Evolutionary conservation across 2,888 invertebrate genomes (phyloP), one percentile per base, ranked within the genome.

Genomic region (Mermis nigrescens): DNA sequence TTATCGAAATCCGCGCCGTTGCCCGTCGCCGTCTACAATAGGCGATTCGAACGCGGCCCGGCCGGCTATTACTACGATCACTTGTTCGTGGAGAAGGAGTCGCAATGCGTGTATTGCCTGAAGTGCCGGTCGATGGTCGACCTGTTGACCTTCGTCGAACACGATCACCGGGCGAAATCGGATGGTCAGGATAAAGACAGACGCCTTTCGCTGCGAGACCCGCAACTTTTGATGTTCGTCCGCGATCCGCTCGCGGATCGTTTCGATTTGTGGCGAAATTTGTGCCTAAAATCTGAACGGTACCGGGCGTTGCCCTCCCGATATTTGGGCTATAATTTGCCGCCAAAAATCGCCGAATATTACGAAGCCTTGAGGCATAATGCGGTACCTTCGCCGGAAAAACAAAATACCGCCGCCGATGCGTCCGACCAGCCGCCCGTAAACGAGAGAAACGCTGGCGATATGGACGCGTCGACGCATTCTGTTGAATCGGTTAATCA

Each of bases 151-250:
- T 57, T 57, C 22, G 4, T 38, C 27, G 3, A 2, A 3, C 57
- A 57, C 46, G 4, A 27, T 12, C 57, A 57, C 46, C n/a, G n/a
- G n/a, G n/a, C n/a, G n/a, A n/a, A n/a, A n/a, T n/a, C n/a, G n/a
- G n/a, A n/a, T n/a, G n/a, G n/a, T n/a, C n/a, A n/a, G n/a, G n/a
- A n/a, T n/a, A n/a, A n/a, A n/a, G n/a, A n/a, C n/a, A n/a, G n/a
- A n/a, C n/a, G n/a, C n/a, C n/a, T n/a, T n/a, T n/a, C 26, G 28
- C 4, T 54, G n/a, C 29, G 3, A 26, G 22, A 55, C 4, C 57
- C 57, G 7, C n/a, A 46, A 24, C 27, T 57, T 27, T 57, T 57
- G 28, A 57, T 57, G 57, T 57, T n/a, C 12, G 57, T 57, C n/a
- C 4, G 19, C 24, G 46, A 57, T 22, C 28, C 46, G 26, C 4